A percentile compares a stretch with the other conserved stretches of the same genome.
Conservation (phyloP, 2,888 invertebrate genomes). For the Metallyticus violacea region DNA sequence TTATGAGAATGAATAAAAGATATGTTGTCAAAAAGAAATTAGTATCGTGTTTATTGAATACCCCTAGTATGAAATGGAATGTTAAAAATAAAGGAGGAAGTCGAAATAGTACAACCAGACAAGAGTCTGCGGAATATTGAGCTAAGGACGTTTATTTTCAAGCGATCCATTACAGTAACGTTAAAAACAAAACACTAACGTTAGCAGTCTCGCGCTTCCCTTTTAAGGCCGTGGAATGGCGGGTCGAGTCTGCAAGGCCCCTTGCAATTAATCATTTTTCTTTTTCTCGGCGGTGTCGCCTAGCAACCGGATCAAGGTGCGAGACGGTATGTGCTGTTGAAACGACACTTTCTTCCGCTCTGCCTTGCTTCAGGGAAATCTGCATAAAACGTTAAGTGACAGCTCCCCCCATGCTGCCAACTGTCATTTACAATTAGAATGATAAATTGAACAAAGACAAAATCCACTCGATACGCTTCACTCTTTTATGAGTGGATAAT, state of each 20-base stretch:
- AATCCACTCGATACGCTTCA: neutral
- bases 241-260: neutral
- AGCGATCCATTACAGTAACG: neutral
- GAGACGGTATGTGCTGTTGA: no score
- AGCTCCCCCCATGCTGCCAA: no score
- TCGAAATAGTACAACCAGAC: no score
- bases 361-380: neutral
- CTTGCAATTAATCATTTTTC: neutral
- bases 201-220: neutral
- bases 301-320: neutral
- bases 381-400: no score
- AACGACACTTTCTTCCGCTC: neutral
- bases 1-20: no score
- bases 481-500: no score
- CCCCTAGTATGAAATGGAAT: no score
- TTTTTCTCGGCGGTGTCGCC: neutral
- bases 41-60: no score
- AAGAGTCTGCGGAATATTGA: no score
- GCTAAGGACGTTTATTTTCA: neutral
- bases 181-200: neutral
- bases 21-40: no score
- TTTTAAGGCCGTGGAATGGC: neutral
- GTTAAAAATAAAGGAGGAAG: no score
- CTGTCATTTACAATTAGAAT: neutral
- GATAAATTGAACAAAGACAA: neutral